Evolutionary conservation across 2,113 vertebrate genomes (phyloP), one percentile per base, ranked within the genome.

Genomic region (Cariama cristata): DNA sequence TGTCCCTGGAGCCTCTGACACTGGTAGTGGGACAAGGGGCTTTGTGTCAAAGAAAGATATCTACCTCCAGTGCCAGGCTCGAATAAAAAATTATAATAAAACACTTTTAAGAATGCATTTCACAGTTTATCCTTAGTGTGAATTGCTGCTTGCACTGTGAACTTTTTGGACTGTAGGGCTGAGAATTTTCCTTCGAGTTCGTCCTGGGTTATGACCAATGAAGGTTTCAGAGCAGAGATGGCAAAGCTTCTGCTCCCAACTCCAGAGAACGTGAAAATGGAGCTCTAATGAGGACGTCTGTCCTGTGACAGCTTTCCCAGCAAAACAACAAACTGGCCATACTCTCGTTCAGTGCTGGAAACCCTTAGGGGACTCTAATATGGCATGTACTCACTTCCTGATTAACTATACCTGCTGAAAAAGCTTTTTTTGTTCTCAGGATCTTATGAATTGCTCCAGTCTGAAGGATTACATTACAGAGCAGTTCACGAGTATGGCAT

Each of bases 361-460:
- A 55, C 56, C 82, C 90, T 85, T 73, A 47, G 74, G 91, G 93
- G 85, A 84, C 92, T 75, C 88, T 93, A 88, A 95, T 87, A 60
- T 90, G 95, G 90, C 89, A 71, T 92, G 81, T 93, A 89, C 95
- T 95, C 79, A 62, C 89, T 96, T 94, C 91, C 95, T 98, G 90
- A 92, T 97, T 97, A 96, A 94, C 93, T 75, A 32, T 95, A 96
- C 95, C 95, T 97, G 91, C 90, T 97, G 93, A 96, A 97, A 97
- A 97, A 93, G 80, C 90, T 71, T 72, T 94, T 90, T 96, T 90
- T 94, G 22, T 95, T 95, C 88, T 87, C 33, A 14, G 58, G 77
- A 72, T 93, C 90, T 75, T 94, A 89, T 83, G 94, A 96, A 95
- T 80, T 93, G 92, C 96, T 96, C 72, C 88, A 86, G 79, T 90